Evolutionary conservation across 2,797 vertebrate species (phyloP), one percentile per base, ranked within the genome.

Genomic region (Melanotaenia maccullochi): DNA sequence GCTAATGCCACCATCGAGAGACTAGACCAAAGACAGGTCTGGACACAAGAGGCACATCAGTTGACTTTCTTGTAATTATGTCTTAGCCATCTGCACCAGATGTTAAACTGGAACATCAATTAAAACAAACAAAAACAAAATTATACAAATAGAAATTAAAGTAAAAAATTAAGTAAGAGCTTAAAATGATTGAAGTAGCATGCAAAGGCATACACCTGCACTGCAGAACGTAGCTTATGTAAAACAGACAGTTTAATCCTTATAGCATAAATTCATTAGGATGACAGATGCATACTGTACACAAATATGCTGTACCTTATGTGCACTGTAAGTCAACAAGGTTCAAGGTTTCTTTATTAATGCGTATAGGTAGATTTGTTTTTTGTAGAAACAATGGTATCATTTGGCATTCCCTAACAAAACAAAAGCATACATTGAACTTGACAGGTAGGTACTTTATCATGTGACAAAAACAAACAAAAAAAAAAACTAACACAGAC

Each of bases 21-120:
- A 85, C 90, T 92, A 57, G 94, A 95, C 81, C 93, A 96, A 85
- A 94, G 92, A 87, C 89, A 95, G 92, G 92, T 93, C 40, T 73
- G 86, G 24, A 65, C 30, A 60, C 55, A 76, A 52, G 9, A 25
- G n/a, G 9, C 22, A 56, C 25, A 54, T 54, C 5, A 54, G 28
- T 20, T 13, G 16, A 30, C 13, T 28, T 55, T 7, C 14, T 30
- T 30, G 0, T 5, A 55, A 28, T 9, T 25, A 28, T 30, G 5
- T 30, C 9, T 54, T 12, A 5, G 4, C 22, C 12, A 28, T 13
- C 25, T 55, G 28, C 12, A 2, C 13, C 51, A 25, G 51, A 54
- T 54, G 12, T 11, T 54, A 54, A 25, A 13, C 3, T 25, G 25
- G 25, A 54, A 13, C 51, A 54, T 54, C 5, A 12, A 54, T 25